Base-by-base conservation (phyloP, 2,113 vertebrate genomes). In the Nothoprocta pentlandii region DNA sequence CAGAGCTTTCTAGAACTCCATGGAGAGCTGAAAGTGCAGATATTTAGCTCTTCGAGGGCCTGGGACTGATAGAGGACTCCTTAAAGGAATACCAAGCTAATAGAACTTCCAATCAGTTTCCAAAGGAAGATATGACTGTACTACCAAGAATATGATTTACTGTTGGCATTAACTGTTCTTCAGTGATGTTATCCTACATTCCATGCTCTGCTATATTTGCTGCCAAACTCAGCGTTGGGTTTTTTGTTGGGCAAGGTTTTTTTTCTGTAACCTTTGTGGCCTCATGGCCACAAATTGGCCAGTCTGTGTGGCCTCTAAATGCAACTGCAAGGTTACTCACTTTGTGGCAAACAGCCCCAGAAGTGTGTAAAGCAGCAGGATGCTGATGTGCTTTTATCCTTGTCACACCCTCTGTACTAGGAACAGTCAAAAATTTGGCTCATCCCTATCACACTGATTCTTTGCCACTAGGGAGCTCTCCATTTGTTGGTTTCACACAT, bases 1-100 rank as follows among this genome's bases (percentile, higher is more conserved):
- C 93, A 95, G 96, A 95, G 95, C 95, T 97, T 95, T 97, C 90
- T 95, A 90, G 89, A 97, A 97, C 63, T 97, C 97, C 95, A 95
- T 36, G 59, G 97, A 96, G 98, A 91, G 85, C 94, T 96, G 54
- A 93, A 95, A 97, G 87, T 96, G 96, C 97, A 90, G 93, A 97
- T 95, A 96, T 97, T 96, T 96, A 96, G 95, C 81, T 97, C 89
- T 97, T 97, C 96, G 80, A 93, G 95, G 96, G 91, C 94, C 92
- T 74, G 69, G 92, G 93, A 96, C 94, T 97, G 96, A 97, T 93
- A 96, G 95, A 96, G 68, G 94, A 95, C 92, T 95, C 94, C 97
- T 96, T 95, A 97, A 97, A 97, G 91, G 67, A 94, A 92, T 85
- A 95, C 59, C 86, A 90, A 95, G 89, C 90, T 97, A 97, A 97